A percentile compares a stretch with the other conserved stretches of the same genome.
These are phyloP conservation scores for Aratinga solstitialis DNA, from an alignment of 2,797 vertebrate species.

Conservation along the genomic window DNA sequence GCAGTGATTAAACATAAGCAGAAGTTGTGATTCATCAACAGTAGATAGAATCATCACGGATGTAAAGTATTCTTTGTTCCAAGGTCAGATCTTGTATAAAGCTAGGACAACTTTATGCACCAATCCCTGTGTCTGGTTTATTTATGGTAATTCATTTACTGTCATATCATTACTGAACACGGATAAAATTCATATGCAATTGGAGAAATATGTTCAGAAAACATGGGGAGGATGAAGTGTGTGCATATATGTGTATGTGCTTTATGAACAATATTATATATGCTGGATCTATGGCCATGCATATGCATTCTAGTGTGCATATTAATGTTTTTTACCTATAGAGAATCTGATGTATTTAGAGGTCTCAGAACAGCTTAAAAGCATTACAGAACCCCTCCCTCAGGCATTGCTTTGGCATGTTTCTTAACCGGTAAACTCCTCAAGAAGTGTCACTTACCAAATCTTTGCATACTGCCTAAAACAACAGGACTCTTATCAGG, in stretches of 20 bases:
- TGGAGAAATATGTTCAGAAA: conserved; percentile 39
- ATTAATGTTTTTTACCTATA: not conserved
- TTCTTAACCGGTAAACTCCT: not conserved
- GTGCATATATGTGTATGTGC: not conserved
- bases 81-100: conserved; percentile 68
- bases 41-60: conserved; percentile 68
- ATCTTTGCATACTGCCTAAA: not conserved
- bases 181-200: not conserved
- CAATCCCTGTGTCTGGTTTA: conserved; percentile 29
- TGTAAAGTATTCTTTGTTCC: conserved; percentile 58
- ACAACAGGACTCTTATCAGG: not conserved
- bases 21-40: conserved; percentile 72
- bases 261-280: not conserved
- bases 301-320: not conserved
- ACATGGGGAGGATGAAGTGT: not conserved
- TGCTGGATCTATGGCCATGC: not conserved
- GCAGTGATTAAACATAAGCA: conserved; percentile 75
- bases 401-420: not conserved
- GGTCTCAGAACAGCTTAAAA: not conserved
- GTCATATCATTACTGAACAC: conserved; percentile 44
- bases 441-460: not conserved
- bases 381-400: not conserved
- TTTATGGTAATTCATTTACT: conserved; percentile 65
- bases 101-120: conserved; percentile 49
- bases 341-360: not conserved